These are phyloP conservation scores for Aproaerema taeniolella DNA, from an alignment of 2,888 invertebrate species.

Conservation along the genomic window DNA sequence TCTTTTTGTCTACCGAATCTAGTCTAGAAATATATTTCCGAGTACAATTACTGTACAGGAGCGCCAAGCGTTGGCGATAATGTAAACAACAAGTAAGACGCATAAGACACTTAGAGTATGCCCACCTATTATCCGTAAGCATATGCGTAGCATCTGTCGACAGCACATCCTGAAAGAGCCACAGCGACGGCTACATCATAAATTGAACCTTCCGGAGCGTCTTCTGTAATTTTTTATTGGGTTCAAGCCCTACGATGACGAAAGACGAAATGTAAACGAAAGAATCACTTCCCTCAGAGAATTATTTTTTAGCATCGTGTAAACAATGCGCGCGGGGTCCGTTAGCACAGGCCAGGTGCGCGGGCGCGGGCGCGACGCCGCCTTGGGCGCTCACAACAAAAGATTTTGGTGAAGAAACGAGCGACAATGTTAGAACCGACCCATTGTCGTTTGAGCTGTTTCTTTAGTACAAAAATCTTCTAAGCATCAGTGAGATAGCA, in stretches of 20 bases:
- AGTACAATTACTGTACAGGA: conserved; percentile 46
- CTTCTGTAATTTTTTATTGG: conserved; percentile 68
- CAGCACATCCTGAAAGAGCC: conserved; percentile 57
- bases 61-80: conserved; percentile 22
- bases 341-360: conserved; percentile 62
- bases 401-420: conserved; percentile 66
- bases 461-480: conserved; percentile 59
- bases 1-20: conserved; percentile 38
- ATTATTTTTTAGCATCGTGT: conserved; percentile 59
- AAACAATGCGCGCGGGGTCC: conserved; percentile 51
- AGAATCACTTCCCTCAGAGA: conserved; percentile 57
- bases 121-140: conserved; percentile 53
- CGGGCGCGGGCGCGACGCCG: conserved; percentile 26
- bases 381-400: conserved; percentile 58
- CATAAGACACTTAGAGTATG: conserved; percentile 57
- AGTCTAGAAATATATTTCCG: conserved; percentile 36
- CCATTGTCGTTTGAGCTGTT: conserved; percentile 53
- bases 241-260: conserved; percentile 61
- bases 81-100: conserved; percentile 50
- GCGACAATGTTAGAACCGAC: conserved; percentile 49
- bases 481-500: conserved; percentile 40
- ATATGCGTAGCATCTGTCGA: conserved; percentile 73
- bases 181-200: conserved; percentile 63
- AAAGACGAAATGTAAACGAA: conserved; percentile 71
- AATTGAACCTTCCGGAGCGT: conserved; percentile 69